phyloP scores from a whole-genome alignment of 2,888 invertebrate species.

The Drosophila glabriapex region DNA sequence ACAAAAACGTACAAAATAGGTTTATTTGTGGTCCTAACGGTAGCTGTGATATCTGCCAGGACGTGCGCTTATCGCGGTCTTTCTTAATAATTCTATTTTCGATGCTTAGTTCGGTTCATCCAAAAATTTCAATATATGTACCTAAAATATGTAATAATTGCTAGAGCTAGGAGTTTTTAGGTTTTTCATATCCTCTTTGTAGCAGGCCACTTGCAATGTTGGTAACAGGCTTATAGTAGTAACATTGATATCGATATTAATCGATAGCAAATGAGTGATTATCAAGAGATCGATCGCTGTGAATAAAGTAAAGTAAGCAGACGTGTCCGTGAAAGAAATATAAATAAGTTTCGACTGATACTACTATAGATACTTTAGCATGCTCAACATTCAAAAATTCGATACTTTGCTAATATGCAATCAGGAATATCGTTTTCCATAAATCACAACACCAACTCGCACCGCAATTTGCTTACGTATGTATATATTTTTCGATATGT shows the following conservation, averaged over 20 bases:
- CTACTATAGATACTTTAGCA: not conserved
- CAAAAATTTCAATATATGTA: not conserved
- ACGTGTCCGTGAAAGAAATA: not conserved
- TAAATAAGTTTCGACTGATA: not conserved
- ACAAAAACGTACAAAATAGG: slow-evolving; percentile 67
- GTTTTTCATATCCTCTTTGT: not conserved
- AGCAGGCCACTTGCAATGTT: accelerated
- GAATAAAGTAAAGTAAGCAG: not conserved
- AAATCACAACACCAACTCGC: slow-evolving; percentile 60
- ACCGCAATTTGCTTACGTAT: slow-evolving; percentile 51
- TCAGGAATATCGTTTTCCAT: slow-evolving; percentile 51
- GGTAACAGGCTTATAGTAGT: accelerated
- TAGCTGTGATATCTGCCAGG: slow-evolving; percentile 38
- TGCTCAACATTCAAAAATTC: slow-evolving; percentile 2
- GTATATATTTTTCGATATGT: slow-evolving; percentile 10
- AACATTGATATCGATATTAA: not conserved
- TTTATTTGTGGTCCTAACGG: slow-evolving; percentile 71
- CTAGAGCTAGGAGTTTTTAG: not conserved
- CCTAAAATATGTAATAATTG: not conserved
- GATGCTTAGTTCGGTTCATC: not conserved
- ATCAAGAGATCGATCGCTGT: not conserved
- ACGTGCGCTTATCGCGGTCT: not conserved
- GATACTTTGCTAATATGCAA: slow-evolving; percentile 44
- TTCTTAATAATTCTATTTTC: not conserved
- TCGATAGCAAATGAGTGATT: not conserved